These are phyloP conservation scores for Callyntrura sp. DNA, from an alignment of 2,888 invertebrate species.

Conservation along the genomic window DNA sequence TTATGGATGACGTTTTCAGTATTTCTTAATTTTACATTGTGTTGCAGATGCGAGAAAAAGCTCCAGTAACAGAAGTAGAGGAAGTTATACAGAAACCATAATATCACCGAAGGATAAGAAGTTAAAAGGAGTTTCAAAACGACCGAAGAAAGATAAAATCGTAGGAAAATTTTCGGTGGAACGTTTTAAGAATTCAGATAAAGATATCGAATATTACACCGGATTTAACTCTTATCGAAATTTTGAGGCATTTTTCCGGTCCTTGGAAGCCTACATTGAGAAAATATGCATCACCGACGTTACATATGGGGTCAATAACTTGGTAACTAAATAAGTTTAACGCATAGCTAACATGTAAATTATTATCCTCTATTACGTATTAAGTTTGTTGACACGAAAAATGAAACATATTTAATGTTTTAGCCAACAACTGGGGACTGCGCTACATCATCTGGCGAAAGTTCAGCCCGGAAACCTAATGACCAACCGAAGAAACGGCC, in stretches of 20 bases:
- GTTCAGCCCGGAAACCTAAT: background rate
- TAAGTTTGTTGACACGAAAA: no score
- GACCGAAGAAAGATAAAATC: conserved; percentile 80
- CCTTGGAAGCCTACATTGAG: conserved; percentile 81
- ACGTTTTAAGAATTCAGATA: conserved; percentile 81
- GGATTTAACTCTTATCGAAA: conserved; percentile 81
- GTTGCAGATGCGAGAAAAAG: conserved; percentile 26
- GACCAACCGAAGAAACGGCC: conserved; percentile 79
- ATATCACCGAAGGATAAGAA: conserved; percentile 71
- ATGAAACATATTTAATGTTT: conserved; percentile 2
- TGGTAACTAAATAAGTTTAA: conserved; percentile 60
- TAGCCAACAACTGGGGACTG: conserved; percentile 46
- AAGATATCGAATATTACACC: conserved; percentile 84
- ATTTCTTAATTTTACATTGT: background rate
- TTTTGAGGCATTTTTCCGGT: conserved; percentile 82
- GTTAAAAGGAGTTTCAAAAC: conserved; percentile 79
- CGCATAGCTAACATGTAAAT: conserved; percentile 11
- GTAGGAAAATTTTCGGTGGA: conserved; percentile 82
- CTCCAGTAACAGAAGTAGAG: conserved; percentile 26
- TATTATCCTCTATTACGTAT: background rate
- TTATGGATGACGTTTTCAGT: no score
- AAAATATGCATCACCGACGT: conserved; percentile 82
- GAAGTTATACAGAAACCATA: background rate
- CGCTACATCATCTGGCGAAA: conserved; percentile 14
- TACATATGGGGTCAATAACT: conserved; percentile 81